These are phyloP conservation scores for Amblyjoppa proteus DNA, from an alignment of 2,888 invertebrate species.

Conservation along the genomic window DNA sequence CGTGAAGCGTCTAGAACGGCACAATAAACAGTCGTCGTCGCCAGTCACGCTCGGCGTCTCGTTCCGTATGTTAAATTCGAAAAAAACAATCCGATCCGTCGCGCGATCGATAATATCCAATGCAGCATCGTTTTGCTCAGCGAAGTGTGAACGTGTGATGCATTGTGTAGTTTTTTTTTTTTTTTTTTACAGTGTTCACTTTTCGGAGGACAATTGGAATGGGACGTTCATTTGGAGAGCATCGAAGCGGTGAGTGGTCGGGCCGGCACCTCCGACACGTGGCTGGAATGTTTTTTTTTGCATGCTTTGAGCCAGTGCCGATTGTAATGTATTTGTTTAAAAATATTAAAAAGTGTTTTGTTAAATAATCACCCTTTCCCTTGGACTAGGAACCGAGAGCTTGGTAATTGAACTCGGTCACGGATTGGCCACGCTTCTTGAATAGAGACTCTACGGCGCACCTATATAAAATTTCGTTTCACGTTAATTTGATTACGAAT, in stretches of 20 bases:
- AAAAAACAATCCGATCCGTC: too few species aligned
- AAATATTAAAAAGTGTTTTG: background rate
- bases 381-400: background rate
- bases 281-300: background rate
- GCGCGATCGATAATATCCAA: too few species aligned
- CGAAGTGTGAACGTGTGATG: too few species aligned
- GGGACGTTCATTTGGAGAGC: background rate
- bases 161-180: too few species aligned
- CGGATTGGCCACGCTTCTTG: too few species aligned
- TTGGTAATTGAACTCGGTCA: background rate
- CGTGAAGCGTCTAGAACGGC: too few species aligned
- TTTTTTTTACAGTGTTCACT: background rate
- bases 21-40: too few species aligned
- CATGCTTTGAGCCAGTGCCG: background rate
- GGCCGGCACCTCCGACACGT: background rate
- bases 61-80: too few species aligned
- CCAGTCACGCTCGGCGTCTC: too few species aligned
- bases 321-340: background rate
- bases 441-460: too few species aligned
- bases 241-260: background rate
- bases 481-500: too few species aligned
- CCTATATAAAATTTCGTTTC: background rate
- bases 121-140: too few species aligned
- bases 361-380: background rate
- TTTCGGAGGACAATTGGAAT: background rate